phyloP scores from a whole-genome alignment of 2,888 invertebrate species.

The Drosophila anceps region DNA sequence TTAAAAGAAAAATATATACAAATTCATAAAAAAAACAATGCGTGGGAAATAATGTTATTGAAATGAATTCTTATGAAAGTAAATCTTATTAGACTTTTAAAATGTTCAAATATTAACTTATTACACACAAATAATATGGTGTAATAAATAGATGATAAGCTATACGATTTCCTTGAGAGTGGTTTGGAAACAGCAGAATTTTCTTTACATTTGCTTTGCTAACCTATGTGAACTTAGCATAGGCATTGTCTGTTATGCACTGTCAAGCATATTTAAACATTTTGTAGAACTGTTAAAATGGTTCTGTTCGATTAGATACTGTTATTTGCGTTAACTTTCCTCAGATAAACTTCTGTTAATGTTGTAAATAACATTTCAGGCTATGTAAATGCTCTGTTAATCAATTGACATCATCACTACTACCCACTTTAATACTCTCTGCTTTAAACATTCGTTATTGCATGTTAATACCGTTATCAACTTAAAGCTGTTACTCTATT shows the following conservation, averaged over 20 bases:
- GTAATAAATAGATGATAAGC: background rate
- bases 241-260: background rate
- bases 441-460: background rate
- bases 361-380: too few species aligned
- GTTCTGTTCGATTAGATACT: too few species aligned
- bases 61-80: slow-evolving; percentile 5
- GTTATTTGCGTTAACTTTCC: background rate
- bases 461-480: background rate
- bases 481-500: background rate
- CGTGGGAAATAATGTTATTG: slow-evolving; percentile 2
- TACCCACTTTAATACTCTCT: background rate
- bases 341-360: too few species aligned
- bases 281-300: too few species aligned
- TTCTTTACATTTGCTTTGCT: background rate
- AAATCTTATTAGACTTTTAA: background rate
- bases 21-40: slow-evolving; percentile 11
- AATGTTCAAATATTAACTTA: background rate
- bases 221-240: background rate
- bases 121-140: background rate
- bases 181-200: background rate
- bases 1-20: slow-evolving; percentile 8
- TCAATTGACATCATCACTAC: background rate
- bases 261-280: too few species aligned
- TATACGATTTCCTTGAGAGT: background rate
- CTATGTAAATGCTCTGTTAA: background rate